Conservation (phyloP, 2,113 vertebrate genomes). For the Rhinichthys klamathensis region DNA sequence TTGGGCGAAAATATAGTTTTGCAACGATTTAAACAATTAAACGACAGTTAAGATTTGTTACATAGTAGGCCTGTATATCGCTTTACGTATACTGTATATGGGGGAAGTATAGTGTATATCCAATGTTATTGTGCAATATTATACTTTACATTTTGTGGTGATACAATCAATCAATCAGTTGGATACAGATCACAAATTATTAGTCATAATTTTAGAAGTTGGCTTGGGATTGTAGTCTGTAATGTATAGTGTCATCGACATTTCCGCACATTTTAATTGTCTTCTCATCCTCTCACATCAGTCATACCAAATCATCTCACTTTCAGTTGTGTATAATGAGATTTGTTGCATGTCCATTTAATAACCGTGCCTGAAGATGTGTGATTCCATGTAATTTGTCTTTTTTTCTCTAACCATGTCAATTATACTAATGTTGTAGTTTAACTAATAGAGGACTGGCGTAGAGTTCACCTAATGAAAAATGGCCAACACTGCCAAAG, state of each 20-base stretch:
- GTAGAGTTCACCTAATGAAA: conserved; percentile 87
- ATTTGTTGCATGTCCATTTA: conserved; percentile 60
- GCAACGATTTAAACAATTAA: not conserved
- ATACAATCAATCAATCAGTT: not conserved
- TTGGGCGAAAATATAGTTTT: not conserved
- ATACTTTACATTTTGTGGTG: not conserved
- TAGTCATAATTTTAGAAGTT: not conserved
- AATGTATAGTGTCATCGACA: not conserved
- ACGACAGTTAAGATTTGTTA: not conserved
- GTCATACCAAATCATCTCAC: not conserved
- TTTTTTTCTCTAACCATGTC: conserved; percentile 82
- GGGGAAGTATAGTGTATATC: not conserved
- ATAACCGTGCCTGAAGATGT: conserved; percentile 74
- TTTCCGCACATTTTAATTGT: not conserved
- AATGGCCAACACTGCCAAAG: conserved; percentile 83
- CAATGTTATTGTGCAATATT: not conserved
- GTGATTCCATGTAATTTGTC: conserved; percentile 83
- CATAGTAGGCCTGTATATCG: not conserved
- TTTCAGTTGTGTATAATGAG: not conserved
- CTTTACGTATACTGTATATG: not conserved
- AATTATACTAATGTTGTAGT: conserved; percentile 90
- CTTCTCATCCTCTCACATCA: conserved; percentile 1
- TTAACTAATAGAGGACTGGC: conserved; percentile 84
- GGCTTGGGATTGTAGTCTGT: not conserved
- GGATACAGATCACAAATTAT: not conserved